Base-by-base conservation (phyloP, 1,140 invertebrate species). In the Rhizoglyphus robini region DNA sequence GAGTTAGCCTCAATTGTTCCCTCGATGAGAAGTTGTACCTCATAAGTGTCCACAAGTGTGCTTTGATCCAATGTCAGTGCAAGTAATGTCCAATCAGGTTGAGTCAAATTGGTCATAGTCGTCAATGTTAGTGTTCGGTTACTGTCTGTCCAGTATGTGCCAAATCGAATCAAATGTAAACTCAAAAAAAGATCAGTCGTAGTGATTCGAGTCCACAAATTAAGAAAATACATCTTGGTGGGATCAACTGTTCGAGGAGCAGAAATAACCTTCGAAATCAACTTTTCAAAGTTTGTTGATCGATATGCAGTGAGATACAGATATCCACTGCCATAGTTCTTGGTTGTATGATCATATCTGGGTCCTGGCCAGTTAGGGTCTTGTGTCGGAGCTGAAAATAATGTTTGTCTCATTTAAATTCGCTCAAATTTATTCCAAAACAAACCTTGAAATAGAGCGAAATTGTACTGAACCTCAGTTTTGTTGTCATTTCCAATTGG, bases 281-380 rank as follows among this genome's bases (percentile, higher is more conserved):
- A 38, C n/a, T 2, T 60, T n/a, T 18, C 13, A n/a, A 2, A 4
- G 15, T 1, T 13, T 32, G 8, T 32, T 13, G n/a, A 13, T n/a
- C 38, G 58, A 46, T 32, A 60, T 27, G 3, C 58, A 60, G 29
- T 38, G 3, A 60, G 15, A 23, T 29, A 60, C 11, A 60, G 58
- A 46, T 60, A 60, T 29, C 58, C 58, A 32, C 58, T 32, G 29
- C n/a, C 48, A 51, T 51, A 20, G 23, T 23, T 13, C 29, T 27
- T 2, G 2, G 27, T 60, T 27, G 15, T n/a, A n/a, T n/a, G 58
- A 60, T 60, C 58, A 38, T 20, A 38, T 27, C 8, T 60, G 23
- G 58, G 58, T 60, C 58, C 58, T 2, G 58, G 58, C 58, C 58
- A 60, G 13, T 60, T 29, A n/a, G 13, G 58, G 29, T 32, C 58